A percentile compares a stretch with the other conserved stretches of the same genome.
phyloP scores from a whole-genome alignment of 2,888 invertebrate genomes.

The Drosophila affinis region DNA sequence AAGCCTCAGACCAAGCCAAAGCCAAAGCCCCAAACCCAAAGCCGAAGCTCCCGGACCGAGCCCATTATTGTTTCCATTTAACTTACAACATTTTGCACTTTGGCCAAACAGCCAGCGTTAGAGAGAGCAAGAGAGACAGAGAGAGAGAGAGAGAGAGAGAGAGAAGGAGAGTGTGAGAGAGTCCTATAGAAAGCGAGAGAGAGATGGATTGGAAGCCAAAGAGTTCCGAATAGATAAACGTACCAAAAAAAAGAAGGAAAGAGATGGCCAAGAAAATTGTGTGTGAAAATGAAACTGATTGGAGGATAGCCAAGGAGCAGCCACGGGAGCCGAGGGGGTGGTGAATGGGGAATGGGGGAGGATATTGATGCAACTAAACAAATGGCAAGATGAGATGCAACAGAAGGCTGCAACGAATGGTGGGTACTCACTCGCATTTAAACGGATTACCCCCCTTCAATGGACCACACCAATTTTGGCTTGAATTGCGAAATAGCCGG shows the following conservation, averaged over 20 bases:
- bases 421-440: constrained; percentile 7
- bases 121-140: constrained; percentile 6
- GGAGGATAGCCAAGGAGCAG: constrained; percentile 44
- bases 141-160: not conserved
- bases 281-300: constrained; percentile 74
- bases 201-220: constrained; percentile 31
- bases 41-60: constrained; percentile 41
- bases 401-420: constrained; percentile 10
- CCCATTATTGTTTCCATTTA: constrained; percentile 81
- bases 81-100: constrained; percentile 82
- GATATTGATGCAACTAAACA: constrained; percentile 58
- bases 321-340: not conserved
- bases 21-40: constrained; percentile 27
- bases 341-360: constrained; percentile 6
- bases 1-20: constrained; percentile 2
- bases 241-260: constrained; percentile 17
- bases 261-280: constrained; percentile 59
- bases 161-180: constrained; percentile 3
- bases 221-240: constrained; percentile 56
- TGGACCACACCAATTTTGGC: not conserved
- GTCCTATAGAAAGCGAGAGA: not conserved
- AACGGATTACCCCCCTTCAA: constrained; percentile 19
- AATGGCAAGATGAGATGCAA: constrained; percentile 37
- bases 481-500: no score
- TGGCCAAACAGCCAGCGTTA: constrained; percentile 50